phyloP scores from a whole-genome alignment of 23 tunicate genomes.

The Oikopleura albicans region DNA sequence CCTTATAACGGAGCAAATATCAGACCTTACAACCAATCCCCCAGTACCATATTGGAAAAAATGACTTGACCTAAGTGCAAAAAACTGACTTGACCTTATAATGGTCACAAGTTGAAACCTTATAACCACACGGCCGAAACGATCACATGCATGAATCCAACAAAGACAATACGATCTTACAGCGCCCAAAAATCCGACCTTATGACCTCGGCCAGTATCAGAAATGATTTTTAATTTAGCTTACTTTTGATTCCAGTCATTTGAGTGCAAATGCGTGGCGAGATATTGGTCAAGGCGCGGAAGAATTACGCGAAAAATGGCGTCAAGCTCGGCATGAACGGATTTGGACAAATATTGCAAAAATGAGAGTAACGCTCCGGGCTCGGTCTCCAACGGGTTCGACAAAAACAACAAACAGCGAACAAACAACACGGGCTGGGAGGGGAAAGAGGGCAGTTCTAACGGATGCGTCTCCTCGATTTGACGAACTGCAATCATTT shows the following conservation, averaged over 20 bases:
- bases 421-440: neutral
- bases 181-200: too few relatives aligned
- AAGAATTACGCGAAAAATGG: neutral
- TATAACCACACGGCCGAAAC: too few relatives aligned
- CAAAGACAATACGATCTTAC: too few relatives aligned
- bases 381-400: constrained; percentile 6
- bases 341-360: constrained; percentile 11
- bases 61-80: too few relatives aligned
- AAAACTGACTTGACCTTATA: too few relatives aligned
- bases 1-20: too few relatives aligned
- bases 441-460: neutral
- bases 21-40: too few relatives aligned
- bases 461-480: neutral
- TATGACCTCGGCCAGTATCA: too few relatives aligned
- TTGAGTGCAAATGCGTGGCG: neutral
- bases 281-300: neutral
- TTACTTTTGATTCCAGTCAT: neutral
- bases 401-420: constrained; percentile 10
- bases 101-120: too few relatives aligned
- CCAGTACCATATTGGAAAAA: too few relatives aligned
- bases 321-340: neutral
- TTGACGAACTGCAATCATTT: neutral
- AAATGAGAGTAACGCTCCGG: constrained; percentile 6
- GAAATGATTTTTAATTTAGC: too few relatives aligned
- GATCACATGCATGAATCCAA: too few relatives aligned